Conservation (phyloP, 2,797 vertebrate genomes). For the Pangasius mekongensis region DNA sequence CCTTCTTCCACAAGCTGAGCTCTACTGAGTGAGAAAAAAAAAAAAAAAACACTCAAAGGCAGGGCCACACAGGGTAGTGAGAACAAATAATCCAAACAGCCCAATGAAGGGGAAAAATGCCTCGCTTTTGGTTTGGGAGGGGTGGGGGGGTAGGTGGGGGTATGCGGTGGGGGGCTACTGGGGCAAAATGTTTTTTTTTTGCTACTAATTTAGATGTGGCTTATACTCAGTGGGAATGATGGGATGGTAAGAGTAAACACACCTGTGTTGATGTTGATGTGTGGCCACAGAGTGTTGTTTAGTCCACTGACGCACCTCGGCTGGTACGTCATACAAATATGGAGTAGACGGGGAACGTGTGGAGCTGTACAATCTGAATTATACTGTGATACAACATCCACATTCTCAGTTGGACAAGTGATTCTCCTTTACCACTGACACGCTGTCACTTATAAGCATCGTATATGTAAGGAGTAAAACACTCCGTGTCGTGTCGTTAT, state of each 20-base stretch:
- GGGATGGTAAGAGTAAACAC: neutral
- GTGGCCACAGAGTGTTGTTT: neutral
- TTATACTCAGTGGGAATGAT: neutral
- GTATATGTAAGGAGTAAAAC: neutral
- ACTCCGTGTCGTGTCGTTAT: neutral
- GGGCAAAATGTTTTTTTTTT: neutral
- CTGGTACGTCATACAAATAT: neutral
- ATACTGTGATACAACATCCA: neutral
- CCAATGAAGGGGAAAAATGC: conserved; percentile 21
- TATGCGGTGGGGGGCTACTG: too few species aligned
- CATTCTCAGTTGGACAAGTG: too few species aligned
- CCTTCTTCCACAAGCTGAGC: conserved; percentile 40
- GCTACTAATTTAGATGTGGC: neutral
- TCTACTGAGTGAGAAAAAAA: conserved; percentile 12
- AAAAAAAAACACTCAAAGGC: conserved; percentile 11
- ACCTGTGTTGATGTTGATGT: too few species aligned
- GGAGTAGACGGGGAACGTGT: neutral
- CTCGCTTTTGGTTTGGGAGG: neutral
- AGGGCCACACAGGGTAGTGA: conserved; percentile 36
- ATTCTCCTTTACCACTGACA: neutral
- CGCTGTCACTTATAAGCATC: neutral
- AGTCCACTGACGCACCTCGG: neutral
- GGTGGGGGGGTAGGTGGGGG: neutral
- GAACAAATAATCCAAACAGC: conserved; percentile 37
- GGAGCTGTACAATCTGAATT: neutral